A percentile compares a stretch with the other conserved stretches of the same genome.
These are phyloP conservation scores for Oreotrochilus melanogaster DNA, from an alignment of 2,113 vertebrate species.

Conservation along the genomic window DNA sequence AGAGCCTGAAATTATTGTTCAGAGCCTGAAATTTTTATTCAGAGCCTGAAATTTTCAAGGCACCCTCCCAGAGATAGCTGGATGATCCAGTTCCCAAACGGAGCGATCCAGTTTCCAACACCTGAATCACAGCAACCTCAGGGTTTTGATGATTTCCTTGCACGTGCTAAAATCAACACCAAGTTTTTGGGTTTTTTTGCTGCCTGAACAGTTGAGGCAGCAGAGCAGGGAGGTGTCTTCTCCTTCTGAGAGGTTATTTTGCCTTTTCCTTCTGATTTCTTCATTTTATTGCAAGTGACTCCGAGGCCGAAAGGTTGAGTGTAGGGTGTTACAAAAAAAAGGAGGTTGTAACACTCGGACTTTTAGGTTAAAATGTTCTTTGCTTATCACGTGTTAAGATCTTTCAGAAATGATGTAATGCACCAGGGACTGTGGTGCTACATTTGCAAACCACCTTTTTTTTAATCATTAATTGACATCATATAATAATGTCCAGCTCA, in stretches of 20 bases:
- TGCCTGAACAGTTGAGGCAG: not conserved
- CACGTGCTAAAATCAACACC: not conserved
- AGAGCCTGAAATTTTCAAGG: not conserved
- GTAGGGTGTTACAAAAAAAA: constrained; percentile 27
- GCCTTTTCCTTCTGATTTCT: constrained; percentile 20
- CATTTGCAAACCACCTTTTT: constrained; percentile 62
- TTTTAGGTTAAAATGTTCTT: constrained; percentile 62
- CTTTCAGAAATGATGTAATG: constrained; percentile 57
- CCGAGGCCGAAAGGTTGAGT: constrained; percentile 39
- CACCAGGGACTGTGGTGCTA: constrained; percentile 28
- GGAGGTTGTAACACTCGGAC: constrained; percentile 55
- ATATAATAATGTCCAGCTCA: constrained; percentile 53
- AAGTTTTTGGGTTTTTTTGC: not conserved
- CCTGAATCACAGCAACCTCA: not conserved
- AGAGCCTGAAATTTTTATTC: not conserved
- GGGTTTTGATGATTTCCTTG: not conserved
- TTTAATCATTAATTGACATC: constrained; percentile 63
- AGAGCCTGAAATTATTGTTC: too few relatives aligned
- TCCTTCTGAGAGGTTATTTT: not conserved
- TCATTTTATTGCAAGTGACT: constrained; percentile 53
- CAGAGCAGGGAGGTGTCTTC: constrained; percentile 26
- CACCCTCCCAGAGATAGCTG: not conserved
- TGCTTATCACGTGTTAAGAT: constrained; percentile 49
- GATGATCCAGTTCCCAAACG: not conserved
- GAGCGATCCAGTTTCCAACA: not conserved